Base-by-base conservation (phyloP, 2,888 invertebrate genomes). In the Epirrhoe tristata region DNA sequence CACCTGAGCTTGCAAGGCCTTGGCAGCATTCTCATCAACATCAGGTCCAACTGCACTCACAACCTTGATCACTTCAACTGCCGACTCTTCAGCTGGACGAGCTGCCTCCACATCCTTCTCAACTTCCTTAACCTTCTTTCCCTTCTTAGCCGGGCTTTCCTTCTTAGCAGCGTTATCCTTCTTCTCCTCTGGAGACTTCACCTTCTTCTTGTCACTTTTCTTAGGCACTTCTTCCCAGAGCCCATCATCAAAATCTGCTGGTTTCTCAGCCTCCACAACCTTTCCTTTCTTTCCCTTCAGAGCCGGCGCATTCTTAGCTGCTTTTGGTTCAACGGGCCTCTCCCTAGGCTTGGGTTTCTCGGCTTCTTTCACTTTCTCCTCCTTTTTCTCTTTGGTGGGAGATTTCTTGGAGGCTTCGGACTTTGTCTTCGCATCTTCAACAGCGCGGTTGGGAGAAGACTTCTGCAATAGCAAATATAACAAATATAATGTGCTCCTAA, bases 211-310 rank as follows among this genome's bases (percentile, higher is more conserved):
- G 69, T 96, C 96, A 78, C 95, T 94, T 85, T 96, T 93, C 79
- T 96, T 94, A 69, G 96, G 90, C 74, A 96, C 95, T 75, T 94
- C 94, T 90, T 96, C 95, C 97, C 97, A 97, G 58, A 95, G 94
- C 53, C 96, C 96, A 76, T 96, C 96, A 86, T 96, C 96, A 87
- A 94, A 96, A 78, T 96, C 96, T 52, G 94, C 94, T 8, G 96
- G 96, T 82, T 96, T 96, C 76, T 96, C 96, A 70, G 93, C 88
- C 58, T 93, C 91, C 68, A 85, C 84, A 74, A 93, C 78, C 84
- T 95, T 95, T 53, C 87, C 83, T 78, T 95, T 95, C 82, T 95
- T 96, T 74, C 94, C 94, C 71, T 94, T 95, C 79, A 93, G 91
- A 66, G 75, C 72, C 17, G 80, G 72, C 24, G 80, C 81, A 88